phyloP scores from a whole-genome alignment of 2,797 vertebrate genomes.

The Lates japonicus region DNA sequence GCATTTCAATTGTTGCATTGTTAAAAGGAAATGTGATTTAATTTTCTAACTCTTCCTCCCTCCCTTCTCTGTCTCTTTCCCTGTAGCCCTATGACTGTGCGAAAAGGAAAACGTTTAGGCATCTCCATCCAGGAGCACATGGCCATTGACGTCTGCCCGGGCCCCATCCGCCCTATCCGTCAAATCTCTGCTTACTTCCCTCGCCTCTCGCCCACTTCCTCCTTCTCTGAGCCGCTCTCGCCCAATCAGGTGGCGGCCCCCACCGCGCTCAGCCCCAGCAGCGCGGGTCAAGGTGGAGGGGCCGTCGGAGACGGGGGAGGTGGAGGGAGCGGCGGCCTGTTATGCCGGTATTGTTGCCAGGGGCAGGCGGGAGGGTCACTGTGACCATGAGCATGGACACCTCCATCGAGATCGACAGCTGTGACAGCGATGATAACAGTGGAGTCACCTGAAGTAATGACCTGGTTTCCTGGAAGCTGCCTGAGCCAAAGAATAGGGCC shows the following conservation, averaged over 20 bases:
- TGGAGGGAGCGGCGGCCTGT: slow-evolving; percentile 64
- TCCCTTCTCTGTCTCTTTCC: not conserved
- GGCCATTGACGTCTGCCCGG: slow-evolving; percentile 90
- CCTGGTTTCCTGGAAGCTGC: slow-evolving; percentile 14
- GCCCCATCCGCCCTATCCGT: slow-evolving; percentile 89
- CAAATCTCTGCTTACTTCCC: slow-evolving; percentile 92
- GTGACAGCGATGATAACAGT: slow-evolving; percentile 89
- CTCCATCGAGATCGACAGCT: slow-evolving; percentile 88
- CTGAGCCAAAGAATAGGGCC: not conserved
- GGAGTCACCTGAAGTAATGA: slow-evolving; percentile 73
- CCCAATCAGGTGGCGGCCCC: slow-evolving; percentile 73
- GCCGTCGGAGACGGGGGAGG: slow-evolving; percentile 53
- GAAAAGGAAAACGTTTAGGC: slow-evolving; percentile 84
- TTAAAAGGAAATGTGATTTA: slow-evolving; percentile 8
- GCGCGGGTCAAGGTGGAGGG: slow-evolving; percentile 52
- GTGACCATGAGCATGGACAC: slow-evolving; percentile 88
- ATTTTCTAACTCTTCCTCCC: slow-evolving; percentile 1
- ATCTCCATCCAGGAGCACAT: slow-evolving; percentile 92
- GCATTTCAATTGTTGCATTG: not conserved
- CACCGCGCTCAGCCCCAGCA: slow-evolving; percentile 61
- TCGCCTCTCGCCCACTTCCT: slow-evolving; percentile 85
- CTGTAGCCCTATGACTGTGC: slow-evolving; percentile 81
- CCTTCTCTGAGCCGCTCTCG: slow-evolving; percentile 77
- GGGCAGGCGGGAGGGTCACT: slow-evolving; percentile 79
- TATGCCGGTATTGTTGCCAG: slow-evolving; percentile 82